A percentile compares a stretch with the other conserved stretches of the same genome.
Conservation (phyloP, 2,113 vertebrate genomes). For the Microtus pennsylvanicus region DNA sequence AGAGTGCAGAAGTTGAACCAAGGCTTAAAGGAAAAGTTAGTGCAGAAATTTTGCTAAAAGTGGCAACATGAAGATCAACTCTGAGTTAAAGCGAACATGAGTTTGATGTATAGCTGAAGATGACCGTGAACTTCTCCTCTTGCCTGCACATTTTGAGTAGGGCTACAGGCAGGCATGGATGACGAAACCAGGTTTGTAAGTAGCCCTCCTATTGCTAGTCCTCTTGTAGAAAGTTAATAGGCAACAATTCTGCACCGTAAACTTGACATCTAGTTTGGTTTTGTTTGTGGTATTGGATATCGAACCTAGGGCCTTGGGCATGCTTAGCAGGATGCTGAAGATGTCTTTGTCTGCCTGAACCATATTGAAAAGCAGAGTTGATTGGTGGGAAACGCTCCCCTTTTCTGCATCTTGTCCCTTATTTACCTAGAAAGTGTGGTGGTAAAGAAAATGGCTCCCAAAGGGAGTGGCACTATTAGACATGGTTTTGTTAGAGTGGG, state of each 20-base stretch:
- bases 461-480: not conserved
- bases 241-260: not conserved
- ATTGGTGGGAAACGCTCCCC: not conserved
- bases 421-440: not conserved
- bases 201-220: not conserved
- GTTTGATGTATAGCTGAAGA: not conserved
- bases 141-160: not conserved
- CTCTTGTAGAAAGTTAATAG: not conserved
- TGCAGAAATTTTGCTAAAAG: not conserved
- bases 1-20: not conserved
- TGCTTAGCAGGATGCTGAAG: not conserved
- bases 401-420: not conserved
- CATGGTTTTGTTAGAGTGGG: too few species aligned
- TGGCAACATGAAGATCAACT: not conserved
- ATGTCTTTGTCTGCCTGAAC: not conserved
- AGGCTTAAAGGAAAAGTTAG: not conserved
- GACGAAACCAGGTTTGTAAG: not conserved
- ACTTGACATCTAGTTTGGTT: not conserved
- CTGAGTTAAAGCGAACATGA: not conserved
- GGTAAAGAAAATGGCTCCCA: not conserved
- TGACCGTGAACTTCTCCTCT: not conserved
- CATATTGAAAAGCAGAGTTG: not conserved
- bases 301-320: not conserved
- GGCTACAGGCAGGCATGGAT: not conserved
- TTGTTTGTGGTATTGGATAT: not conserved